Evolutionary conservation across 2,888 invertebrate genomes (phyloP).

Genomic region (Tromatobia lineatoria): DNA sequence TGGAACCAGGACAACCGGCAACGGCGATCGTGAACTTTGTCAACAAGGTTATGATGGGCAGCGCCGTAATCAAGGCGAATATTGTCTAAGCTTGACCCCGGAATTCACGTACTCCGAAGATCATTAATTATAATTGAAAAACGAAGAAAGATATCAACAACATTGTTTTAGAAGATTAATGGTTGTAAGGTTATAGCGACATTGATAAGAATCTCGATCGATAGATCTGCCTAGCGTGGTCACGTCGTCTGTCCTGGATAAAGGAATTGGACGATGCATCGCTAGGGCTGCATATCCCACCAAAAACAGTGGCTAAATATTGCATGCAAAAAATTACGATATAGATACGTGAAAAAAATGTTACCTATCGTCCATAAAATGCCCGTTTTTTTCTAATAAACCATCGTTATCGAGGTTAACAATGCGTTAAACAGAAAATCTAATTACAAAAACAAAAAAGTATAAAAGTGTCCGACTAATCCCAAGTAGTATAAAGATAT

Average conservation of each 20-base stretch:
- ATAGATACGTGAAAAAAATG: constrained; percentile 51
- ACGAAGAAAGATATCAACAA: not conserved
- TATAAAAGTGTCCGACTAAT: constrained; percentile 59
- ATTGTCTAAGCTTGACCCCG: constrained; percentile 84
- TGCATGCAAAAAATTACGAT: constrained; percentile 55
- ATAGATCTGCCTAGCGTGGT: constrained; percentile 58
- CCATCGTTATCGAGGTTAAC: constrained; percentile 25
- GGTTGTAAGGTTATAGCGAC: constrained; percentile 4
- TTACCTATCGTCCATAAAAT: constrained; percentile 47
- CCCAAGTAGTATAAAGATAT: constrained; percentile 48
- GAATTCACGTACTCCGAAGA: not conserved
- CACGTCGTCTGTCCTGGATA: not conserved
- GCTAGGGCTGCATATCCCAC: constrained; percentile 7
- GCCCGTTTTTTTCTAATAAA: constrained; percentile 41
- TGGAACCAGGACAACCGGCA: constrained; percentile 97
- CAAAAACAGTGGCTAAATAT: constrained; percentile 37
- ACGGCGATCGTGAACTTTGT: constrained; percentile 97
- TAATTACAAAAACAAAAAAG: constrained; percentile 4
- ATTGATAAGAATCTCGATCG: constrained; percentile 61
- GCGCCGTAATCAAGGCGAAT: constrained; percentile 86
- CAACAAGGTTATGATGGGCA: constrained; percentile 91
- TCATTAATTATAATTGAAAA: constrained; percentile 11
- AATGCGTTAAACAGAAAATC: constrained; percentile 26
- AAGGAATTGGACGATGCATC: constrained; percentile 21
- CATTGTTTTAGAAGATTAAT: not conserved